Evolutionary conservation across 30 jellyfish, hydroid and myxozoan genomes (phyloP).

Genomic region (Aurelia aurita): DNA sequence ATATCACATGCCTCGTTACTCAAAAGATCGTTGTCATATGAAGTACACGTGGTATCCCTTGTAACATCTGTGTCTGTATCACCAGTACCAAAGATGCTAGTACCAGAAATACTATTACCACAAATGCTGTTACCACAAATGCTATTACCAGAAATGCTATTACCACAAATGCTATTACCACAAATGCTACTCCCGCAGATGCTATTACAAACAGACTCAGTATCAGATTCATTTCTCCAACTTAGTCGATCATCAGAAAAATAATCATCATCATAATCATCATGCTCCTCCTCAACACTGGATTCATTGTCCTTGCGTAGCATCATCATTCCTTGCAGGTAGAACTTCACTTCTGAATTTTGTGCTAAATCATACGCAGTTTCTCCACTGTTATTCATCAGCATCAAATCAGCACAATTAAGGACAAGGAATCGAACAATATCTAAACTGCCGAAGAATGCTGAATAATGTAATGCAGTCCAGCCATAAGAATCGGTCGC

Average conservation of each 20-base stretch:
- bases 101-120: too few relatives aligned
- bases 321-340: constrained; percentile 57
- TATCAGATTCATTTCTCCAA: constrained; percentile 22
- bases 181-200: too few relatives aligned
- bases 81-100: too few relatives aligned
- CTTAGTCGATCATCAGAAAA: constrained; percentile 46
- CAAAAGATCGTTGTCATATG: too few relatives aligned
- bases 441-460: constrained; percentile 74
- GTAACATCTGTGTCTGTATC: too few relatives aligned
- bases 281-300: background rate
- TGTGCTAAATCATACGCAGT: constrained; percentile 80
- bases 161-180: too few relatives aligned
- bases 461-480: constrained; percentile 91
- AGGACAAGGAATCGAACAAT: constrained; percentile 80
- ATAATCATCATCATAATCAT: constrained; percentile 25
- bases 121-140: too few relatives aligned
- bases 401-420: constrained; percentile 78
- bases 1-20: too few relatives aligned
- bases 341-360: constrained; percentile 51
- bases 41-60: too few relatives aligned
- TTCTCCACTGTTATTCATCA: constrained; percentile 61
- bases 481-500: constrained; percentile 78
- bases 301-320: constrained; percentile 20
- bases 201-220: constrained; percentile 13
- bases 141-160: background rate